These are phyloP conservation scores for Bombyx mori DNA, from an alignment of 1,140 invertebrate genomes.

Conservation along the genomic window ASM3026992v2 NC_085130.1:9221501-9222000, in stretches of 20 bases:
- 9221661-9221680: constrained; percentile 4
- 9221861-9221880: too few relatives aligned
- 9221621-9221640: constrained; percentile 5
- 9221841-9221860: too few relatives aligned
- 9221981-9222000: too few relatives aligned
- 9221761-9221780: neutral
- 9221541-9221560: constrained; percentile 17
- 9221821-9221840: too few relatives aligned
- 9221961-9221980: too few relatives aligned
- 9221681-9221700: constrained; percentile 6
- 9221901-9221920: too few relatives aligned
- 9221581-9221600: constrained; percentile 3
- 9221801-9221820: too few relatives aligned
- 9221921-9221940: too few relatives aligned
- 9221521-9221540: neutral
- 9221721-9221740: constrained; percentile 7
- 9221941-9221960: too few relatives aligned
- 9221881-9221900: too few relatives aligned
- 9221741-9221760: neutral
- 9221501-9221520: neutral
- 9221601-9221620: constrained; percentile 16
- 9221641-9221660: constrained; percentile 11
- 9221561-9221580: constrained; percentile 10
- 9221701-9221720: constrained; percentile 1
- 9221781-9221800: neutral